Evolutionary conservation across 2,888 invertebrate genomes (phyloP), one percentile per base, ranked within the genome.

Genomic region (Phoronis australis): DNA sequence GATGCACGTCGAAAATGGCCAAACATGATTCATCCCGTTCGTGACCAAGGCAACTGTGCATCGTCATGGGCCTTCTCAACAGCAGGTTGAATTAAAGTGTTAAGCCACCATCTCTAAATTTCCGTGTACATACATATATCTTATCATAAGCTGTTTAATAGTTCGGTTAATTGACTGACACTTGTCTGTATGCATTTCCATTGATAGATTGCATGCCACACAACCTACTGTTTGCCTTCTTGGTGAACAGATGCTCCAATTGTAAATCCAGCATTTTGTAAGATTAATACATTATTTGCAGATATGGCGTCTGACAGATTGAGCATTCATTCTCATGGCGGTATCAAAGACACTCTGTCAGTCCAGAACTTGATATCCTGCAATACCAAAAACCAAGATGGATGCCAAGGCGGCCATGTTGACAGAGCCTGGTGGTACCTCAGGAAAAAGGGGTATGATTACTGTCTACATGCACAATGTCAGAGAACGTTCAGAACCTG

Each of bases 61-160:
- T 84, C 93, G 0, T 94, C 93, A 2, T 96, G 95, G 95, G 94
- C 92, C 0, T 82, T 95, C 24, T 87, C 91, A 0, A 87, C 93
- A 0, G 86, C 87, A 45, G 76, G 79, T 74, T n/a, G n/a, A n/a
- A n/a, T n/a, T n/a, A n/a, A n/a, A n/a, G n/a, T n/a, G n/a, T n/a
- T n/a, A n/a, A n/a, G n/a, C n/a, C n/a, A n/a, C n/a, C n/a, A n/a
- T n/a, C n/a, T n/a, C n/a, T n/a, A n/a, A n/a, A n/a, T n/a, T n/a
- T n/a, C n/a, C n/a, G n/a, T n/a, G n/a, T n/a, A n/a, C n/a, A n/a
- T n/a, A n/a, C n/a, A n/a, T n/a, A n/a, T n/a, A n/a, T n/a, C n/a
- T n/a, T n/a, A n/a, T n/a, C n/a, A n/a, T n/a, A n/a, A n/a, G n/a
- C n/a, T n/a, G n/a, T n/a, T n/a, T n/a, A n/a, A n/a, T n/a, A n/a